phyloP scores from a whole-genome alignment of 2,113 vertebrate species.

The Tapirus terrestris region DNA sequence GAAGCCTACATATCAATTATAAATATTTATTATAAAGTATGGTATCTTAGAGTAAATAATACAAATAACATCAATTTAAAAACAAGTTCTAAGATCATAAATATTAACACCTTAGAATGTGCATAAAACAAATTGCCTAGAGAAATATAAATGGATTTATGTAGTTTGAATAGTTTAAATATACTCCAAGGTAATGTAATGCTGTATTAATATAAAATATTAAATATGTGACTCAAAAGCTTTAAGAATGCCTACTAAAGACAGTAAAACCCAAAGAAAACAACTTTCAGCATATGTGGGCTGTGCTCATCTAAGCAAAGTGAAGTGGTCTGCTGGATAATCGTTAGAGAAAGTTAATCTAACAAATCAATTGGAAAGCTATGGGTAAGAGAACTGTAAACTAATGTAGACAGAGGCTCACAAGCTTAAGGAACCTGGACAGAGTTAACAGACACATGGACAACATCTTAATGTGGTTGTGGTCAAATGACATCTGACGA shows the following conservation, averaged over 20 bases:
- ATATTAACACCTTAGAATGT: slow-evolving; percentile 34
- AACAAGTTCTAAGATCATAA: neutral
- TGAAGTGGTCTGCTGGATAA: neutral
- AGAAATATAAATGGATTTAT: slow-evolving; percentile 25
- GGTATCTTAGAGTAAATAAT: neutral
- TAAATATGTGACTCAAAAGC: neutral
- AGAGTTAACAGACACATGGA: neutral
- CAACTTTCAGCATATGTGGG: neutral
- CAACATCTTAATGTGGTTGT: neutral
- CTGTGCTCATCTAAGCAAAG: neutral
- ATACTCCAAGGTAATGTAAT: neutral
- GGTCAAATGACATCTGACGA: neutral
- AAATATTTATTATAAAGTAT: neutral
- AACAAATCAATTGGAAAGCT: neutral
- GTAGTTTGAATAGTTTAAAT: slow-evolving; percentile 36
- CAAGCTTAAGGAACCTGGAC: neutral
- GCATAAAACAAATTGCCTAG: neutral
- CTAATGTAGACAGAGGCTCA: neutral
- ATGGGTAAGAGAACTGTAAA: neutral
- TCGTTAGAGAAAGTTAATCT: neutral
- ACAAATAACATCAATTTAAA: slow-evolving; percentile 17
- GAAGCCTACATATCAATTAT: neutral
- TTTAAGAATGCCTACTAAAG: neutral
- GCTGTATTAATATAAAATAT: neutral
- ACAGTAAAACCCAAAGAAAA: neutral